Conservation (phyloP, 2,113 vertebrate genomes). For the Alaudala cheleensis region DNA sequence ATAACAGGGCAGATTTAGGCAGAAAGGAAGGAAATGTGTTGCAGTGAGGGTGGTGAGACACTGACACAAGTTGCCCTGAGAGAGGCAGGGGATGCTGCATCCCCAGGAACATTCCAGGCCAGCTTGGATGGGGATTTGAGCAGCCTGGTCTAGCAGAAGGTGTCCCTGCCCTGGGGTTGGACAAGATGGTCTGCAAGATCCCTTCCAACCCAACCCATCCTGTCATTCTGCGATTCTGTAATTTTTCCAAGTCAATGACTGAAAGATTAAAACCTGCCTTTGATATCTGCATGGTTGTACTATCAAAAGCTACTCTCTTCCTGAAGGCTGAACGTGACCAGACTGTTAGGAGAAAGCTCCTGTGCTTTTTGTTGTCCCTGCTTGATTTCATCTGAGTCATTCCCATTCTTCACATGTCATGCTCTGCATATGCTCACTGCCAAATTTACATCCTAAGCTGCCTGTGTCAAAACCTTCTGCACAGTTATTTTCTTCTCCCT, state of each 20-base stretch:
- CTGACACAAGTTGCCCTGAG: too few species aligned
- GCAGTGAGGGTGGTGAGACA: rapidly evolving
- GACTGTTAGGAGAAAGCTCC: neutral
- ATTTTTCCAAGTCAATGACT: neutral
- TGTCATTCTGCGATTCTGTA: neutral
- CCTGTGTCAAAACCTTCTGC: neutral
- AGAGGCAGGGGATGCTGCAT: neutral
- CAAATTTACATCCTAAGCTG: neutral
- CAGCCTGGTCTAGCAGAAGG: neutral
- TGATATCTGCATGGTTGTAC: neutral
- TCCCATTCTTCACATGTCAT: neutral
- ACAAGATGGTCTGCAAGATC: neutral
- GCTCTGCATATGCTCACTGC: rapidly evolving
- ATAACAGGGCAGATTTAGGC: neutral
- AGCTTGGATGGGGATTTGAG: neutral
- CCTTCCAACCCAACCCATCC: neutral
- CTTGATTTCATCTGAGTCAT: neutral
- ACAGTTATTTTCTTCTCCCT: neutral
- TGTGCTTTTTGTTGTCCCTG: neutral
- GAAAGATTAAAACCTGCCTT: neutral
- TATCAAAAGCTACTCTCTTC: neutral
- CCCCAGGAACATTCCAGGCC: neutral
- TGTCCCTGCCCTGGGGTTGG: rapidly evolving
- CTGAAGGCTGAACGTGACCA: neutral
- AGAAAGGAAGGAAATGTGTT: neutral